These are phyloP conservation scores for Athetis lepigone DNA, from an alignment of 2,888 invertebrate genomes.

Conservation along the genomic window DNA sequence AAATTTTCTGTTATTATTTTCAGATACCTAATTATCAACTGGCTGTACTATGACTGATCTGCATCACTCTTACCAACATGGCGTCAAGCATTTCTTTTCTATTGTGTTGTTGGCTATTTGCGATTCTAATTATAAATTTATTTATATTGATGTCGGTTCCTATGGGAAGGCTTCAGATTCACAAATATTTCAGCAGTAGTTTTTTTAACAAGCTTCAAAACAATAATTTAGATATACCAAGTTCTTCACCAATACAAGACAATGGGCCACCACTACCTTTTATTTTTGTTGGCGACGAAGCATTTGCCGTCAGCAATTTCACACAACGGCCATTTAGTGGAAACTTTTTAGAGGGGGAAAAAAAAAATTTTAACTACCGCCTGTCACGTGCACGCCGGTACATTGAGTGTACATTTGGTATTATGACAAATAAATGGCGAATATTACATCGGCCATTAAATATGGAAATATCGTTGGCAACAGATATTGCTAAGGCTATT, in stretches of 20 bases:
- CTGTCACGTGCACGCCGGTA: constrained; percentile 24
- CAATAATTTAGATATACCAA: constrained; percentile 1
- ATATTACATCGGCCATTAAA: constrained; percentile 42
- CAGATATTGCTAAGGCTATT: constrained; percentile 30
- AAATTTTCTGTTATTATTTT: no score
- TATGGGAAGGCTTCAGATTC: background rate
- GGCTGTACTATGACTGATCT: constrained; percentile 4
- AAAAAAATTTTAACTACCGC: no score
- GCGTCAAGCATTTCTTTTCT: background rate
- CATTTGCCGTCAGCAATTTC: constrained; percentile 1
- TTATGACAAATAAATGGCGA: constrained; percentile 38
- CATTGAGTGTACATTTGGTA: constrained; percentile 37
- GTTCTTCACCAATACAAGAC: background rate
- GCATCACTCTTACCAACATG: no score
- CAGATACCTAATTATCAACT: background rate
- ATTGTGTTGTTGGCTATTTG: constrained; percentile 1
- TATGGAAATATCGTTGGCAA: constrained; percentile 24
- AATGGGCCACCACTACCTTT: constrained; percentile 2
- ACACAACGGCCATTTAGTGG: constrained; percentile 19
- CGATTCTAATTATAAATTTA: no score
- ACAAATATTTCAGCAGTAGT: constrained; percentile 17
- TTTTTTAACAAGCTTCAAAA: constrained; percentile 14
- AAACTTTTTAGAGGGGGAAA: no score
- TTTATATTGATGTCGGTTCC: no score
- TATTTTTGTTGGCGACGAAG: constrained; percentile 11